Base-by-base conservation (phyloP, 1,140 invertebrate species). In the Drosophila sturtevanti region DNA sequence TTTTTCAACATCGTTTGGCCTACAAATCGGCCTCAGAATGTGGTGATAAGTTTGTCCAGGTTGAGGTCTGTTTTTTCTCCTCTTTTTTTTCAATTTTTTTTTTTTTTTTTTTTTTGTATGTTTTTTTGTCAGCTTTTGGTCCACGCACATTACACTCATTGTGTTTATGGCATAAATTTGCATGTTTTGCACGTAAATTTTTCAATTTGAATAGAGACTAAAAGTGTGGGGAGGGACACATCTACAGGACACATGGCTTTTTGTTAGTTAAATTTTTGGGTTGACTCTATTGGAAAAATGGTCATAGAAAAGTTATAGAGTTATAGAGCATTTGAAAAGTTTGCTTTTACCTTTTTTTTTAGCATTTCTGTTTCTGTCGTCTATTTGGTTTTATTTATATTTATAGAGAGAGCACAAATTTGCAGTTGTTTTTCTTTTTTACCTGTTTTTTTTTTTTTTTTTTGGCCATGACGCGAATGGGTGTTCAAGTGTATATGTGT, bases 91-190 rank as follows among this genome's bases (percentile, higher is more conserved):
- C 44, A 48, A 35, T 64, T 68, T 27, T 48, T 16, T 55, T 37
- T 60, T 34, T 56, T 56, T 44, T 14, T 35, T 18, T 38, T 41
- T 41, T 14, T 54, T 37, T 54, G 27, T 0, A 31, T 31, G 27
- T n/a, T 48, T 64, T 35, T 48, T 27, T 27, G 14, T 16, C 31
- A 31, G 60, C 51, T 62, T 70, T 31, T 65, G 63, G 72, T 34
- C 35, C 59, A 64, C 66, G 79, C 84, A 80, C 84, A 87, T 89
- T 87, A 87, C 84, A 89, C 76, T 87, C 85, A 87, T 87, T 87
- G 84, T 87, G 84, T 87, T 87, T 87, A 87, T 87, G 84, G 85
- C 84, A 87, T 87, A 87, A 89, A 87, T 87, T 87, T 87, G 84
- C 84, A 87, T 89, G 84, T 87, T 87, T 87, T 87, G 21, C 79